phyloP scores from a whole-genome alignment of 2,797 vertebrate species.

The Eptatretus atami region DNA sequence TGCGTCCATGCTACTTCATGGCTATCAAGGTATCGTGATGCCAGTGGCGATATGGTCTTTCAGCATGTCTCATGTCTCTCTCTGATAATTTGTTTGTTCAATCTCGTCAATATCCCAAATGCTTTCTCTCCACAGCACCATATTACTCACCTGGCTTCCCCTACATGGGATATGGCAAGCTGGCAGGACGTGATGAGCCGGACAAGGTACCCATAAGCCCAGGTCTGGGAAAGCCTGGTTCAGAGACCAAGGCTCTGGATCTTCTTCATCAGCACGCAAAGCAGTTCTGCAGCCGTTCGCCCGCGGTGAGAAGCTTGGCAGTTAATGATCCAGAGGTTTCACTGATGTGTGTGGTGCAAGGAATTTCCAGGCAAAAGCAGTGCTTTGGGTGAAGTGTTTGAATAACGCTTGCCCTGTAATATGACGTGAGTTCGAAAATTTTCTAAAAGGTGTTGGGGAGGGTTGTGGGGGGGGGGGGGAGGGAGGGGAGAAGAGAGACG shows the following conservation, averaged over 20 bases:
- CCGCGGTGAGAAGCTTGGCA: conserved; percentile 29
- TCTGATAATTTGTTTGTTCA: not conserved
- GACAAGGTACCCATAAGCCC: conserved; percentile 5
- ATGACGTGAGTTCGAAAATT: no score
- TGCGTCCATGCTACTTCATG: not conserved
- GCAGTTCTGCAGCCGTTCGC: conserved; percentile 66
- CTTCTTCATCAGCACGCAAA: conserved; percentile 57
- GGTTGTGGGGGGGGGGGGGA: not conserved
- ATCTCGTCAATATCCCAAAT: no score
- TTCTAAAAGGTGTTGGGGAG: not conserved
- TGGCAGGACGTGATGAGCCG: not conserved
- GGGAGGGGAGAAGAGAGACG: not conserved
- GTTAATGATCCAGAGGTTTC: conserved; percentile 13
- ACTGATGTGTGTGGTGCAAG: no score
- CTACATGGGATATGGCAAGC: conserved; percentile 4
- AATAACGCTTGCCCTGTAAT: no score
- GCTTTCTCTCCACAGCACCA: not conserved
- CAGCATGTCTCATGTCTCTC: not conserved
- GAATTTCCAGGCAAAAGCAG: no score
- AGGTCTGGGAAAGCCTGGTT: not conserved
- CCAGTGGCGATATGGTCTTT: no score
- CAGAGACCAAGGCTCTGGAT: conserved; percentile 50
- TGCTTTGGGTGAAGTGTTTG: no score
- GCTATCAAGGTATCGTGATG: not conserved
- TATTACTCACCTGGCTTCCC: conserved; percentile 3